Evolutionary conservation across 2,797 vertebrate genomes (phyloP).

Genomic region (Jordanella pulchra): DNA sequence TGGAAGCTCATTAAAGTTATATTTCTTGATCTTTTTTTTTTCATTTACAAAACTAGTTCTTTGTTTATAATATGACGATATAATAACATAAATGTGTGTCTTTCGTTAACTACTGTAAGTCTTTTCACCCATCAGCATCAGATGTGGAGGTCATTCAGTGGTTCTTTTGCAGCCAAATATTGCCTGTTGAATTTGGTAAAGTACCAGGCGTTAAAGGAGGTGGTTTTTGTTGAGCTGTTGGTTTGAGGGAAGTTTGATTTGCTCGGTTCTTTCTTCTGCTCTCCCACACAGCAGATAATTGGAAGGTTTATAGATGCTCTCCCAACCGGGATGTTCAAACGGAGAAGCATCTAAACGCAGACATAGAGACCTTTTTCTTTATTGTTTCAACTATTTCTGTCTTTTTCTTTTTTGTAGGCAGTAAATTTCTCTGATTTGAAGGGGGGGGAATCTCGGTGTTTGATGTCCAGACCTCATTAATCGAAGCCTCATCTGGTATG

Average conservation of each 20-base stretch:
- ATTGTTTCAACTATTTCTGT: conserved; percentile 40
- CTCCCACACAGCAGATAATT: conserved; percentile 74
- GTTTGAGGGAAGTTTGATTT: conserved; percentile 43
- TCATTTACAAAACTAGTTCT: too few relatives aligned
- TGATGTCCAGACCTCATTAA: conserved; percentile 77
- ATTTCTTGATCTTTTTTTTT: too few relatives aligned
- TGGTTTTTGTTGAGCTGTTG: conserved; percentile 15
- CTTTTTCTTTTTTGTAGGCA: conserved; percentile 53
- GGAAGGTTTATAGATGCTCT: conserved; percentile 33
- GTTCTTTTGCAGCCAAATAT: not conserved
- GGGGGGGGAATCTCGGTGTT: conserved; percentile 59
- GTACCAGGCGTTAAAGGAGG: too few relatives aligned
- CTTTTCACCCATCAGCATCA: too few relatives aligned
- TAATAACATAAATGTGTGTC: too few relatives aligned
- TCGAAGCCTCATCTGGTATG: conserved; percentile 75
- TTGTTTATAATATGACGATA: too few relatives aligned
- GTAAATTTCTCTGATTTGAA: conserved; percentile 47
- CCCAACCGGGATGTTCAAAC: conserved; percentile 61
- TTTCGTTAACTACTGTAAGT: too few relatives aligned
- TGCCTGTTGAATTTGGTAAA: not conserved
- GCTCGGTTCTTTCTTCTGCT: conserved; percentile 41
- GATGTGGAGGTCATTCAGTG: too few relatives aligned
- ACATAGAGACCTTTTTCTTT: conserved; percentile 51
- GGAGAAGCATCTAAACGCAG: conserved; percentile 43
- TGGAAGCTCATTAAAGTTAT: too few relatives aligned